phyloP scores from a whole-genome alignment of 2,797 vertebrate genomes.

The Neoniphon sammara region DNA sequence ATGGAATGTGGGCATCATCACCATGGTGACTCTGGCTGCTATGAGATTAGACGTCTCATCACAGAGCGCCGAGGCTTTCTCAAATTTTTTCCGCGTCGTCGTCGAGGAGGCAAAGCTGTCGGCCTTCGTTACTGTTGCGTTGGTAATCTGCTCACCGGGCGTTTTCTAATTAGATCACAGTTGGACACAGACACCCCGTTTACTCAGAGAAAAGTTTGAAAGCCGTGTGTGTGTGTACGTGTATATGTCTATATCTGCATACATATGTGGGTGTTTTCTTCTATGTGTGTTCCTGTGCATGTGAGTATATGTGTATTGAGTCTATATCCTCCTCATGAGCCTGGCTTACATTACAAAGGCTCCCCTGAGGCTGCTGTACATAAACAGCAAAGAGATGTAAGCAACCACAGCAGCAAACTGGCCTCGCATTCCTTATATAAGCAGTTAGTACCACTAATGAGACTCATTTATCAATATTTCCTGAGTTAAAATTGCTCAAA shows the following conservation, averaged over 20 bases:
- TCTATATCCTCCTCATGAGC: background rate
- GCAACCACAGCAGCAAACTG: conserved; percentile 27
- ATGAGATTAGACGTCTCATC: conserved; percentile 33
- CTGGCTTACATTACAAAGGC: conserved; percentile 11
- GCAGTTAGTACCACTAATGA: conserved; percentile 21
- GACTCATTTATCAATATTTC: conserved; percentile 33
- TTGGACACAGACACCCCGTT: conserved; percentile 44
- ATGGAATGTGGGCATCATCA: background rate
- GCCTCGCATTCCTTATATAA: conserved; percentile 23
- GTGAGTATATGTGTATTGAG: conserved; percentile 15
- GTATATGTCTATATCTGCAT: conserved; percentile 20
- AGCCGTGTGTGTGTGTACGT: conserved; percentile 1
- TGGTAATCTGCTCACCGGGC: conserved; percentile 58
- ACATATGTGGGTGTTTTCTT: conserved; percentile 13
- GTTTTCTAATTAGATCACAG: conserved; percentile 65
- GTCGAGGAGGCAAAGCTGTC: conserved; percentile 50
- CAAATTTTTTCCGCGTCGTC: conserved; percentile 43
- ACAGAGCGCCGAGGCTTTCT: conserved; percentile 20
- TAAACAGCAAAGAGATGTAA: conserved; percentile 35
- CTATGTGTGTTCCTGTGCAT: background rate
- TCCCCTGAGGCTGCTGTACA: conserved; percentile 19
- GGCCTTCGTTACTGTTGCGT: conserved; percentile 58
- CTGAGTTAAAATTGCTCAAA: conserved; percentile 16
- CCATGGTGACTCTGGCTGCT: conserved; percentile 18
- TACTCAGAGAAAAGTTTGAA: conserved; percentile 44